Percentiles rank a stretch among this genome's conserved stretches.
These are phyloP conservation scores for Atta colombica DNA, from an alignment of 1,140 invertebrate genomes.

Conservation along the genomic window DNA sequence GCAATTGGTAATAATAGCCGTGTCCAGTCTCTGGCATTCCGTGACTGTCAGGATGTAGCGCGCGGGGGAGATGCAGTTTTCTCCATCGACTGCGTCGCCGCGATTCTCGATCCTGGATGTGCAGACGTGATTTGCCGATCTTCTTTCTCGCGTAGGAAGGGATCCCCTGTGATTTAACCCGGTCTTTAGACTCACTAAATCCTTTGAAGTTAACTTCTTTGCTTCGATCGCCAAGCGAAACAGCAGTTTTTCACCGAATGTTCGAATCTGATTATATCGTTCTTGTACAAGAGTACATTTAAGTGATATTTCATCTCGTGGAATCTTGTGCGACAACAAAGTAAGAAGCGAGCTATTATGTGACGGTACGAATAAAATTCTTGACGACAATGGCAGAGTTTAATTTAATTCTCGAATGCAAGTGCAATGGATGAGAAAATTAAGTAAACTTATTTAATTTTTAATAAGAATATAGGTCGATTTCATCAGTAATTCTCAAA, in stretches of 20 bases:
- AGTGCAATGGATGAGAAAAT: neutral
- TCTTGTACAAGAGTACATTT: neutral
- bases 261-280: conserved; percentile 20
- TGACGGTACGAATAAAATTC: neutral
- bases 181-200: conserved; percentile 34
- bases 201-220: conserved; percentile 30
- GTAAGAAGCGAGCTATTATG: conserved; percentile 8
- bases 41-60: neutral
- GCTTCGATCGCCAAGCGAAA: neutral
- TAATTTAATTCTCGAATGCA: neutral
- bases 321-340: conserved; percentile 1
- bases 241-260: conserved; percentile 26
- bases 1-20: conserved; percentile 76
- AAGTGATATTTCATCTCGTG: conserved; percentile 16
- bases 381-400: neutral
- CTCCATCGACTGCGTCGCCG: neutral
- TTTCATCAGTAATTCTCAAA: neutral
- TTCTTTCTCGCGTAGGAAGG: neutral
- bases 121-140: conserved; percentile 20
- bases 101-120: neutral
- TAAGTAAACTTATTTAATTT: conserved; percentile 1
- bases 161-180: neutral
- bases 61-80: conserved; percentile 5
- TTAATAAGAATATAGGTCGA: too few relatives aligned
- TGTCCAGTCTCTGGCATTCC: conserved; percentile 44